Evolutionary conservation across 1,140 invertebrate species (phyloP).

Genomic region (Neelides sp.): DNA sequence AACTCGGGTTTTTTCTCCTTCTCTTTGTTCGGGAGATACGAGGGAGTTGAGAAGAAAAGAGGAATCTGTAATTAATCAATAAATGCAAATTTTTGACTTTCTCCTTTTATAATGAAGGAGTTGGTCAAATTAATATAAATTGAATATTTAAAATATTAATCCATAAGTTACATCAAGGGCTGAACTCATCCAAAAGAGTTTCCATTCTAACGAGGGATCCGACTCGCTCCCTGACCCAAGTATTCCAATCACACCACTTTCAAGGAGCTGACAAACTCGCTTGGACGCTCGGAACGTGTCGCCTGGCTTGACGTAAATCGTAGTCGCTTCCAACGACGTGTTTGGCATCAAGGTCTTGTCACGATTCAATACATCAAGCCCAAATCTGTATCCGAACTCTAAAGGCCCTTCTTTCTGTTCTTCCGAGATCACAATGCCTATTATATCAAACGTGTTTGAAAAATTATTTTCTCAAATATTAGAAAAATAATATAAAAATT

Average conservation of each 20-base stretch:
- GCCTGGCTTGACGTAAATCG: constrained; percentile 50
- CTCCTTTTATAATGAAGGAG: too few species aligned
- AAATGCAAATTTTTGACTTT: too few species aligned
- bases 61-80: too few species aligned
- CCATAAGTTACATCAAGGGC: too few species aligned
- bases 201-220: constrained; percentile 23
- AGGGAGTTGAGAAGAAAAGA: constrained; percentile 20
- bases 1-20: constrained; percentile 12
- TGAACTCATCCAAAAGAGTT: constrained; percentile 22
- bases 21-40: constrained; percentile 8
- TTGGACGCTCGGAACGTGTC: constrained; percentile 55
- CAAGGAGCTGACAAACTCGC: constrained; percentile 41
- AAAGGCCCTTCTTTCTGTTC: constrained; percentile 49
- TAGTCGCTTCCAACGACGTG: constrained; percentile 50
- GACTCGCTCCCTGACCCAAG: constrained; percentile 14
- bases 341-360: constrained; percentile 49
- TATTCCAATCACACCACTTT: constrained; percentile 11
- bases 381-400: constrained; percentile 55
- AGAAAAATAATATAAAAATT: too few species aligned
- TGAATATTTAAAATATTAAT: too few species aligned
- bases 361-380: constrained; percentile 52
- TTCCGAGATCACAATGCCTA: constrained; percentile 35
- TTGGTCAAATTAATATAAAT: too few species aligned
- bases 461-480: too few species aligned
- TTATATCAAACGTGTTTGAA: background rate